Percentiles rank a stretch among this genome's conserved stretches.
These are phyloP conservation scores for Griposia aprilina DNA, from an alignment of 2,888 invertebrate species.

Conservation along the genomic window DNA sequence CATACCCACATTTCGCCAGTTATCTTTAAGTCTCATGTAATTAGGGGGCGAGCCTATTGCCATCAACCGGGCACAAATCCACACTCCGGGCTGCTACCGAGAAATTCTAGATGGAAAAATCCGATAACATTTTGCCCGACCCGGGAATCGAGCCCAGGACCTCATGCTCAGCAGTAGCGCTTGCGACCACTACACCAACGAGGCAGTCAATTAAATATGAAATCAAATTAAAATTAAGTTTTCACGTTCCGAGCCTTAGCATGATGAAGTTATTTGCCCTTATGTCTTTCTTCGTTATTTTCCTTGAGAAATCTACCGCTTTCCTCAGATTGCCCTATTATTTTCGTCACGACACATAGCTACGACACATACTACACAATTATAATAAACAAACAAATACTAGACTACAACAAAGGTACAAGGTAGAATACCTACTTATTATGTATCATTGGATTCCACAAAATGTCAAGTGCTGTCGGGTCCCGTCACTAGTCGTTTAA, in stretches of 20 bases:
- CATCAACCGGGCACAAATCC: too few relatives aligned
- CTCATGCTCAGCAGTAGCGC: too few relatives aligned
- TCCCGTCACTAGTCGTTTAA: conserved; percentile 63
- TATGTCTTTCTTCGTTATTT: background rate
- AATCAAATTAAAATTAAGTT: background rate
- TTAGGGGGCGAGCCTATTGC: too few relatives aligned
- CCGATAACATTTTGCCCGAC: too few relatives aligned
- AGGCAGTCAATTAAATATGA: conserved; percentile 3
- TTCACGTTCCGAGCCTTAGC: background rate
- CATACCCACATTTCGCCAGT: too few relatives aligned
- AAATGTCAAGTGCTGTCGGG: conserved; percentile 54
- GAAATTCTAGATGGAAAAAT: too few relatives aligned
- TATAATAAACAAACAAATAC: conserved; percentile 32
- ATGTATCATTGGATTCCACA: conserved; percentile 38
- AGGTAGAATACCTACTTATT: conserved; percentile 29
- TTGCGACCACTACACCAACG: too few relatives aligned
- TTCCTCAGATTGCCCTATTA: conserved; percentile 19
- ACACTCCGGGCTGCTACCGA: too few relatives aligned
- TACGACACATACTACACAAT: conserved; percentile 2
- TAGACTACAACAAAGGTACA: background rate
- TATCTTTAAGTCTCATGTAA: too few relatives aligned
- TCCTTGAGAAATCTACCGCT: background rate
- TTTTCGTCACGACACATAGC: background rate
- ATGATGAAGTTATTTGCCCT: background rate
- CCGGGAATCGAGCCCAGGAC: too few relatives aligned